Conservation (phyloP, 2,113 vertebrate genomes). For the Ammodytes marinus region DNA sequence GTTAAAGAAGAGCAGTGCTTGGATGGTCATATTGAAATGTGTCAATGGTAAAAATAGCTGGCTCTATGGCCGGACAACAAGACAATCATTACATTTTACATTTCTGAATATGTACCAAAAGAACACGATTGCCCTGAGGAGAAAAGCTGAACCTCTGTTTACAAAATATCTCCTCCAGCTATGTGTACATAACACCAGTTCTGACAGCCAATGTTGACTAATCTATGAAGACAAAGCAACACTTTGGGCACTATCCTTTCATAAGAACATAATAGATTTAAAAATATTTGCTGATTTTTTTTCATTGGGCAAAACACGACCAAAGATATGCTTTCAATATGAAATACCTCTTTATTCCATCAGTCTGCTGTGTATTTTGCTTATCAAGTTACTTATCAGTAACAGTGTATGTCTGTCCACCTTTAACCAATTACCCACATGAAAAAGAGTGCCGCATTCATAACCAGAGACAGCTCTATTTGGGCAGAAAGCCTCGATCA, state of each 20-base stretch:
- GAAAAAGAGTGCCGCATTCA: conserved; percentile 13
- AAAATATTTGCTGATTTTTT: conserved; percentile 19
- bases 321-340: not conserved
- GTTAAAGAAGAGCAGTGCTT: conserved; percentile 42
- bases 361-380: not conserved
- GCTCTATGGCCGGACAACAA: not conserved
- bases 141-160: conserved; percentile 43
- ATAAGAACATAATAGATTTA: not conserved
- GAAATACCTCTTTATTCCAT: not conserved
- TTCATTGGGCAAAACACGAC: not conserved
- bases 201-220: conserved; percentile 57
- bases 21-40: not conserved
- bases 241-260: not conserved
- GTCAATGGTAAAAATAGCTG: conserved; percentile 42
- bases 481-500: conserved; percentile 26
- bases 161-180: conserved; percentile 44
- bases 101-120: not conserved
- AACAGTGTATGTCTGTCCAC: not conserved
- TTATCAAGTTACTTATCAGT: not conserved
- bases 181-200: conserved; percentile 51
- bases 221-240: conserved; percentile 33
- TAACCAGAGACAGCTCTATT: conserved; percentile 26
- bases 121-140: not conserved
- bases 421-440: conserved; percentile 17
- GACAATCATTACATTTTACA: not conserved